Evolutionary conservation across 2,797 vertebrate genomes (phyloP).

Genomic region (Heteromormyrus szaboi): DNA sequence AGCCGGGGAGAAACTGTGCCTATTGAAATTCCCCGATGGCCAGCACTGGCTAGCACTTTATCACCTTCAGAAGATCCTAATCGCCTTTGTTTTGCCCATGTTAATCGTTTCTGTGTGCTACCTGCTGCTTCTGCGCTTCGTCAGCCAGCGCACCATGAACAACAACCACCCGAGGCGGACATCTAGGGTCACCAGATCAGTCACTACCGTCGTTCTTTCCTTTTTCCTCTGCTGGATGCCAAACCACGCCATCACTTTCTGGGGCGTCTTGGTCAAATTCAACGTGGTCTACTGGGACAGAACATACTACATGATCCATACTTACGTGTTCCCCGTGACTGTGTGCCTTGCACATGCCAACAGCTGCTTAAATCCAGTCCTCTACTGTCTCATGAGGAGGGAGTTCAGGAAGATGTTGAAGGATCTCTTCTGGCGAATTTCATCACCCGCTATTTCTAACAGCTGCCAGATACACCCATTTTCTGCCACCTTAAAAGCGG

Average conservation of each 20-base stretch:
- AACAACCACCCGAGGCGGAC: conserved; percentile 51
- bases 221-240: conserved; percentile 61
- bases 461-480: conserved; percentile 51
- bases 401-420: conserved; percentile 61
- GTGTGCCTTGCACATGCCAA: conserved; percentile 61
- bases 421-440: conserved; percentile 62
- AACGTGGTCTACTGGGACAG: conserved; percentile 55
- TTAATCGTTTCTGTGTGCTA: conserved; percentile 59
- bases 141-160: conserved; percentile 57
- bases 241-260: conserved; percentile 57
- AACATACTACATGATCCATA: conserved; percentile 55
- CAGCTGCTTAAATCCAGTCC: conserved; percentile 62
- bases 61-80: conserved; percentile 59
- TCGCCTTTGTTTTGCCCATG: conserved; percentile 62
- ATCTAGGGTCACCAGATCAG: conserved; percentile 53
- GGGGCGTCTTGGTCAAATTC: conserved; percentile 62
- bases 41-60: conserved; percentile 55
- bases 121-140: conserved; percentile 50
- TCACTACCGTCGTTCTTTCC: conserved; percentile 56
- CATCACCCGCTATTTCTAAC: conserved; percentile 44
- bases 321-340: conserved; percentile 59
- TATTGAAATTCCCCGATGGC: conserved; percentile 54
- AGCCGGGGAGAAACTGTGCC: conserved; percentile 55
- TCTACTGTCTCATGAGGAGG: conserved; percentile 61
- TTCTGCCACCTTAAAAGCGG: conserved; percentile 46